Conservation (phyloP, 2,797 vertebrate genomes). For the Mycteria americana region DNA sequence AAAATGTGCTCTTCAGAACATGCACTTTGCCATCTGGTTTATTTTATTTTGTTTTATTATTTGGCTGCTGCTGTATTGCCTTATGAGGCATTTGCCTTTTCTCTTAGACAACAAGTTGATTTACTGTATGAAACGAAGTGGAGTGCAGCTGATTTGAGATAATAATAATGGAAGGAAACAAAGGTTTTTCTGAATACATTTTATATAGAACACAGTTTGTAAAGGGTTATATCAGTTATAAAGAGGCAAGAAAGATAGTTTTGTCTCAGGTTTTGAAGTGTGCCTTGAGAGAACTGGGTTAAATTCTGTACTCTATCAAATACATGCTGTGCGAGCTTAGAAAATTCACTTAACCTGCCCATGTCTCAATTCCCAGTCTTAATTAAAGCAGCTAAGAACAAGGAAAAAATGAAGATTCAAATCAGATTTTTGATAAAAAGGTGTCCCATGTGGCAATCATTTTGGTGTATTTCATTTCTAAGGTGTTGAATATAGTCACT, state of each 20-base stretch:
- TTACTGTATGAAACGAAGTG: not conserved
- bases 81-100: not conserved
- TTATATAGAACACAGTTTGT: not conserved
- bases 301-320: not conserved
- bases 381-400: conserved; percentile 8
- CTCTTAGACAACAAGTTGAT: not conserved
- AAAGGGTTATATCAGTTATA: not conserved
- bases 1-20: not conserved
- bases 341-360: not conserved
- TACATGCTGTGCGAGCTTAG: not conserved
- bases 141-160: not conserved
- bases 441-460: not conserved
- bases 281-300: not conserved
- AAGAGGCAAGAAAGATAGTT: not conserved
- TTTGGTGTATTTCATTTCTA: not conserved
- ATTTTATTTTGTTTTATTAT: not conserved
- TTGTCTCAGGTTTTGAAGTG: not conserved
- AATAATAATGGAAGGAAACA: not conserved
- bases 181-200: not conserved
- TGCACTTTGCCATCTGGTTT: not conserved
- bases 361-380: not conserved
- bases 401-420: not conserved
- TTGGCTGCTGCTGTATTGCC: not conserved
- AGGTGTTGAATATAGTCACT: not conserved
- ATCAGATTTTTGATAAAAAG: not conserved